Percentiles rank a stretch among this genome's conserved stretches.
Conservation (phyloP, 2,113 vertebrate species). For the Perca flavescens region DNA sequence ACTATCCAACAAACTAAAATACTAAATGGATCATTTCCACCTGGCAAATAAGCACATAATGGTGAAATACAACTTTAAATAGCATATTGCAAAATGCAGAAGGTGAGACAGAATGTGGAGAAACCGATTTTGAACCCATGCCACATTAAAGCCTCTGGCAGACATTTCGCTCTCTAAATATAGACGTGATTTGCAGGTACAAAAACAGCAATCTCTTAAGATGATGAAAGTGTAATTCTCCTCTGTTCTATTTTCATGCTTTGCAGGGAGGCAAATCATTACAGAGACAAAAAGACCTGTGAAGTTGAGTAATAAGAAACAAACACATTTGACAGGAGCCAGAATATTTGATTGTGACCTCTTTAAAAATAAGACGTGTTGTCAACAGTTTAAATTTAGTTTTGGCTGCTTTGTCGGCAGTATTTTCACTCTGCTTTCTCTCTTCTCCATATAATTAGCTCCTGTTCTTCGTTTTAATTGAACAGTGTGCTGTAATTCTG, state of each 20-base stretch:
- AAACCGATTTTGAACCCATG: conserved; percentile 44
- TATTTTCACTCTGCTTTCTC: conserved; percentile 14
- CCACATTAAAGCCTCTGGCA: conserved; percentile 60
- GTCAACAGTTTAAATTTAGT: conserved; percentile 58
- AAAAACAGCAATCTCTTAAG: conserved; percentile 59
- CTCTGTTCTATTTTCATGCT: conserved; percentile 75
- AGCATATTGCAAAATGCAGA: neutral
- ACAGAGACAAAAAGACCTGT: conserved; percentile 36
- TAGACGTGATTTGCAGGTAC: conserved; percentile 70
- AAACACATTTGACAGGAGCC: conserved; percentile 58
- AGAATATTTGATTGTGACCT: conserved; percentile 39
- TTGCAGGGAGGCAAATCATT: conserved; percentile 53
- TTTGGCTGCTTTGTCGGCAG: conserved; percentile 34
- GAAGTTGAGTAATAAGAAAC: conserved; percentile 67
- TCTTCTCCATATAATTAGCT: conserved; percentile 39
- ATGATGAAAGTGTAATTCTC: conserved; percentile 68
- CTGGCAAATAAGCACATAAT: neutral
- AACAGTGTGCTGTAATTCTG: conserved; percentile 48
- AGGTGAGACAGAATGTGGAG: conserved; percentile 28
- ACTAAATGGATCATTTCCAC: neutral
- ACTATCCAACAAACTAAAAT: neutral
- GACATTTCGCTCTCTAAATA: conserved; percentile 65
- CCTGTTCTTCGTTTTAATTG: conserved; percentile 56
- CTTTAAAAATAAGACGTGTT: conserved; percentile 64
- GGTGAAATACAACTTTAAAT: neutral